phyloP scores from a whole-genome alignment of 2,888 invertebrate genomes.

The Napeogenes inachia region DNA sequence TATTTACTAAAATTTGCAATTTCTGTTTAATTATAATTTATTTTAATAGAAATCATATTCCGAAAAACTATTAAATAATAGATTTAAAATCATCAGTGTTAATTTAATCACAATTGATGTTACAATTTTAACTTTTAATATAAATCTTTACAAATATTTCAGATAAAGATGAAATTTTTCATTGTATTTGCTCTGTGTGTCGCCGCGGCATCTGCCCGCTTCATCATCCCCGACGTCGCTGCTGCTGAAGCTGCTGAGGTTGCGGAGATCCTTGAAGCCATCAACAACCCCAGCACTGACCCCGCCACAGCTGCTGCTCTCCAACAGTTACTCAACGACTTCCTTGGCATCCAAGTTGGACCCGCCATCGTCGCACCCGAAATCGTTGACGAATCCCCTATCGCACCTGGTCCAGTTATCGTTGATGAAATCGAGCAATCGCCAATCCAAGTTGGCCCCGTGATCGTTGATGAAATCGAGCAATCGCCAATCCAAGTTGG shows the following conservation, averaged over 20 bases:
- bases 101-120: no score
- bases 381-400: slow-evolving; percentile 33
- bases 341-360: slow-evolving; percentile 28
- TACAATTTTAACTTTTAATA: no score
- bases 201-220: slow-evolving; percentile 24
- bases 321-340: slow-evolving; percentile 33
- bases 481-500: slow-evolving; percentile 27
- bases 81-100: no score
- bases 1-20: no score
- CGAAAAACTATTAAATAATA: no score
- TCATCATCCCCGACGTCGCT: slow-evolving; percentile 19
- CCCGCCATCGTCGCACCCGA: slow-evolving; percentile 36
- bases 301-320: slow-evolving; percentile 40
- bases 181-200: slow-evolving; percentile 51
- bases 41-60: no score
- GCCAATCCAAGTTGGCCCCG: slow-evolving; percentile 25
- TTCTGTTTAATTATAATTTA: no score
- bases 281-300: slow-evolving; percentile 43
- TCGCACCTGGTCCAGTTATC: slow-evolving; percentile 33
- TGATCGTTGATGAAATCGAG: slow-evolving; percentile 24
- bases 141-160: background rate
- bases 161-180: slow-evolving; percentile 22
- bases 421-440: slow-evolving; percentile 25
- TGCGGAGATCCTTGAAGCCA: slow-evolving; percentile 47
- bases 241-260: slow-evolving; percentile 30